A percentile compares a stretch with the other conserved stretches of the same genome.
phyloP scores from a whole-genome alignment of 2,113 vertebrate genomes.

The Bubo bubo region DNA sequence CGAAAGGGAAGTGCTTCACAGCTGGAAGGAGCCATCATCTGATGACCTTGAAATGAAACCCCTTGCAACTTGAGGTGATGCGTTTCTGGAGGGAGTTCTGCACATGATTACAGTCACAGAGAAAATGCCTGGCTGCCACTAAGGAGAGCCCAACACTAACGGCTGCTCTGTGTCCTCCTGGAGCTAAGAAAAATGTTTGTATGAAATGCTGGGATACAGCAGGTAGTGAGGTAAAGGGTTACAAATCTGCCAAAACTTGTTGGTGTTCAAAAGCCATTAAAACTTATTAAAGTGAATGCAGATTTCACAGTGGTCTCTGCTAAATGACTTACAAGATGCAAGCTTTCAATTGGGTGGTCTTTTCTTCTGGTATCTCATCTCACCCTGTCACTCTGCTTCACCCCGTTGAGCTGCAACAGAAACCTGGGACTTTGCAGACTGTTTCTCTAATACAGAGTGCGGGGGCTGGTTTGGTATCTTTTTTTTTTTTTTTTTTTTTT shows the following conservation, averaged over 20 bases:
- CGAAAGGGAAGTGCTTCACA: fast-evolving
- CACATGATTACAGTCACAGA: fast-evolving
- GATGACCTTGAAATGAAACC: background rate
- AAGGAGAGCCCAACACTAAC: fast-evolving
- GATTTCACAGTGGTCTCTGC: background rate
- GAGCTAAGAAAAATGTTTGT: background rate
- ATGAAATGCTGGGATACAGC: fast-evolving
- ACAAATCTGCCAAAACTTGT: background rate
- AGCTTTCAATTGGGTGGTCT: background rate
- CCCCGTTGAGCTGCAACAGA: background rate
- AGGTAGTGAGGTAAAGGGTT: background rate
- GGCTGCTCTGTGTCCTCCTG: background rate
- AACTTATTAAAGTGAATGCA: background rate
- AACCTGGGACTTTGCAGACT: background rate
- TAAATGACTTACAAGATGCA: background rate
- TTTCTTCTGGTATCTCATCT: background rate
- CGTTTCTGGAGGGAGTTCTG: background rate
- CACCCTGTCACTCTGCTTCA: background rate
- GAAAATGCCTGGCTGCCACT: background rate
- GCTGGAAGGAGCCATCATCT: background rate
- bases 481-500: background rate
- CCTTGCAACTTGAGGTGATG: fast-evolving
- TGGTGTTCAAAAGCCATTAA: background rate
- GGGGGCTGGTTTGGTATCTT: background rate
- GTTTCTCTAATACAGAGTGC: background rate